Conservation (phyloP, 1,140 invertebrate species). For the Heliconius melpomene region DNA sequence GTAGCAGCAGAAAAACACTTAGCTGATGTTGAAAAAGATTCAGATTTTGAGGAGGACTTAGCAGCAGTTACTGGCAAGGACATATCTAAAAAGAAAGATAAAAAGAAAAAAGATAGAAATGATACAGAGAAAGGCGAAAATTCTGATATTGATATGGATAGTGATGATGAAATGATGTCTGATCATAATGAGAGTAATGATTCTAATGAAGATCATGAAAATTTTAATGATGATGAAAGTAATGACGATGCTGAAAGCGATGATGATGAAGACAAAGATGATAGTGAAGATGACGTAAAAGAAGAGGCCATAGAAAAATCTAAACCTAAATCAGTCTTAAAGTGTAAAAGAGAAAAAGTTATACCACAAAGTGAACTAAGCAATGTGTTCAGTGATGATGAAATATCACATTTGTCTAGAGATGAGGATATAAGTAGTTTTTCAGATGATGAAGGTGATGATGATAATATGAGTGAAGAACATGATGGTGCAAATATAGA, state of each 20-base stretch:
- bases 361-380: slow-evolving; percentile 61
- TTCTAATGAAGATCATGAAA: slow-evolving; percentile 49
- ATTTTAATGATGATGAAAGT: slow-evolving; percentile 44
- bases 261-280: slow-evolving; percentile 47
- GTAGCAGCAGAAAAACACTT: slow-evolving; percentile 84
- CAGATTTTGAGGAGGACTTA: slow-evolving; percentile 86
- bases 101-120: slow-evolving; percentile 50
- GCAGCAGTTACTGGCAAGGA: slow-evolving; percentile 77
- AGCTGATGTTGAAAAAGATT: slow-evolving; percentile 81
- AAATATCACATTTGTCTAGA: slow-evolving; percentile 65
- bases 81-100: slow-evolving; percentile 49
- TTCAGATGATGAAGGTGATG: slow-evolving; percentile 50
- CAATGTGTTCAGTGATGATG: slow-evolving; percentile 76
- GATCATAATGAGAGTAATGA: slow-evolving; percentile 41
- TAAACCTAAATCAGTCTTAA: slow-evolving; percentile 47
- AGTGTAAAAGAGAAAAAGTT: slow-evolving; percentile 47
- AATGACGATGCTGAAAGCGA: slow-evolving; percentile 37
- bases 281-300: slow-evolving; percentile 39
- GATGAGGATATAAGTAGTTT: slow-evolving; percentile 58
- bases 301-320: slow-evolving; percentile 30
- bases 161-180: slow-evolving; percentile 48
- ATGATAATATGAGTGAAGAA: slow-evolving; percentile 49
- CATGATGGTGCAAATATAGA: slow-evolving; percentile 34
- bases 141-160: slow-evolving; percentile 44
- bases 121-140: slow-evolving; percentile 39